phyloP scores from a whole-genome alignment of 2,113 vertebrate species.

The Noturus placidus region DNA sequence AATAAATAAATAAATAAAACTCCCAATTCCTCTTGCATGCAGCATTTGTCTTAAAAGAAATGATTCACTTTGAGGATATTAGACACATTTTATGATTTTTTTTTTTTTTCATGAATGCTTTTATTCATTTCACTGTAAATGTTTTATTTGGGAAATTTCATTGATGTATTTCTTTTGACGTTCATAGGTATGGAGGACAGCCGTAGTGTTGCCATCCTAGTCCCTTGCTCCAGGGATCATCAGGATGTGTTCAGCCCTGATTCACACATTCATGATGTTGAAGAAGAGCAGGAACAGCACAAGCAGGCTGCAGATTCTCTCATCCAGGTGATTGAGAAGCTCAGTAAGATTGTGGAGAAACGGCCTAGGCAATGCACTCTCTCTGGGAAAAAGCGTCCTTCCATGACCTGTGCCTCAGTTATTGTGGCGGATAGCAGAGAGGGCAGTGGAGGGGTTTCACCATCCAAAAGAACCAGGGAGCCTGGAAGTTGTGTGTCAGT shows the following conservation, averaged over 20 bases:
- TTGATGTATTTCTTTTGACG: constrained; percentile 1
- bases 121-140: not conserved
- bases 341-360: constrained; percentile 94
- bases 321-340: constrained; percentile 93
- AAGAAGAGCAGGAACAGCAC: constrained; percentile 51
- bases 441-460: constrained; percentile 63
- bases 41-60: not conserved
- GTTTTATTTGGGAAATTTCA: not conserved
- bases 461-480: constrained; percentile 71
- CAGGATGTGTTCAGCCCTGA: constrained; percentile 74
- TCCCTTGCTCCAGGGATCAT: constrained; percentile 75
- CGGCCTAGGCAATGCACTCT: constrained; percentile 79
- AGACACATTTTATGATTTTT: too few species aligned
- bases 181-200: constrained; percentile 87
- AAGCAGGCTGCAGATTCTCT: constrained; percentile 82
- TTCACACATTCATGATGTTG: constrained; percentile 8
- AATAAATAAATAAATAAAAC: too few species aligned
- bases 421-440: constrained; percentile 57
- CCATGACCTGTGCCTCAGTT: constrained; percentile 55
- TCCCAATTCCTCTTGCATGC: not conserved
- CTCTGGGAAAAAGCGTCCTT: constrained; percentile 81
- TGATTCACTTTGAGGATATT: not conserved
- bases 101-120: not conserved
- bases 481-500: constrained; percentile 39
- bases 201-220: constrained; percentile 76